Evolutionary conservation across 2,113 vertebrate genomes (phyloP).

Genomic region (Sclerurus mexicanus): DNA sequence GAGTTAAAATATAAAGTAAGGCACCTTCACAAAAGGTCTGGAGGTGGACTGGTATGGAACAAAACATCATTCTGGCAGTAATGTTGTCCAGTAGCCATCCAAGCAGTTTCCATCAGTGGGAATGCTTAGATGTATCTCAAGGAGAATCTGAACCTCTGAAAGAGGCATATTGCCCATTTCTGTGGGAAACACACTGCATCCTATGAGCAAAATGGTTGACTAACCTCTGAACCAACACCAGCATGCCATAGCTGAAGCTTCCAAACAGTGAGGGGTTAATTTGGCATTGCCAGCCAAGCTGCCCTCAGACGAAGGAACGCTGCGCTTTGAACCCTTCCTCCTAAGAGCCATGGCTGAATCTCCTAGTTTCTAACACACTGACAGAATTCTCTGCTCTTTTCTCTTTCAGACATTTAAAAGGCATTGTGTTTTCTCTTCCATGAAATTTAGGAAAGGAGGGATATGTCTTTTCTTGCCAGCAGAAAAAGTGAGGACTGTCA

Average conservation of each 20-base stretch:
- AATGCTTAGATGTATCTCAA: neutral
- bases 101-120: neutral
- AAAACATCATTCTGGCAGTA: neutral
- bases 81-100: neutral
- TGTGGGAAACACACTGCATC: neutral
- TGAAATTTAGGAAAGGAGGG: neutral
- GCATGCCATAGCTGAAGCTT: neutral
- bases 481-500: neutral
- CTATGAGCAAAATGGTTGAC: neutral
- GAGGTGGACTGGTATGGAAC: fast-evolving
- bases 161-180: neutral
- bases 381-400: neutral
- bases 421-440: neutral
- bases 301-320: neutral
- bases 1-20: neutral
- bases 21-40: neutral
- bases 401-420: slow-evolving; percentile 3
- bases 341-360: neutral
- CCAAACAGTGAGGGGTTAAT: neutral
- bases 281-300: neutral
- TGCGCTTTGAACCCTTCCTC: neutral
- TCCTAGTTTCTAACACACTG: neutral
- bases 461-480: slow-evolving; percentile 2
- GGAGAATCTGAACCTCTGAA: neutral
- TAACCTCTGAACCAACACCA: neutral